Conservation (phyloP, 2,113 vertebrate genomes). For the Gadus macrocephalus region DNA sequence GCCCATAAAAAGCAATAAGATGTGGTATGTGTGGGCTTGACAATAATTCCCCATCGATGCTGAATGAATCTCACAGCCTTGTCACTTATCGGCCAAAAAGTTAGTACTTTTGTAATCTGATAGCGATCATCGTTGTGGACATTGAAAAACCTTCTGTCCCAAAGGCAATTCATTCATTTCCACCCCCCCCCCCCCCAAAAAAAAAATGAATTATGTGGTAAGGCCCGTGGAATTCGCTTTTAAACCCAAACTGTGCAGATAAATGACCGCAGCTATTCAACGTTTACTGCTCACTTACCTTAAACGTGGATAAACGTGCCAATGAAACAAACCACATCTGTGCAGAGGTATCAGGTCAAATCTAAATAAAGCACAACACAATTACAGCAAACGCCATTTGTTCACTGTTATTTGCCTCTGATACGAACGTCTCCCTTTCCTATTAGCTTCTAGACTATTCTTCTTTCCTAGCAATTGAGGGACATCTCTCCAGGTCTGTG, state of each 20-base stretch:
- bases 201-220: constrained; percentile 2
- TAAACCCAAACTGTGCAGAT: constrained; percentile 11
- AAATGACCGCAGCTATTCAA: constrained; percentile 52
- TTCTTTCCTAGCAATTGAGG: too few species aligned
- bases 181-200: constrained; percentile 12
- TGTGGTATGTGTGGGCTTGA: constrained; percentile 59
- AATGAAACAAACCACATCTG: constrained; percentile 16
- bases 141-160: constrained; percentile 51
- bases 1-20: constrained; percentile 64
- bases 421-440: too few species aligned
- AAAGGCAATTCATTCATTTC: constrained; percentile 39
- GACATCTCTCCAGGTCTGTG: too few species aligned
- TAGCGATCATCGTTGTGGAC: constrained; percentile 37
- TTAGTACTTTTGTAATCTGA: constrained; percentile 17
- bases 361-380: not conserved
- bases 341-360: not conserved
- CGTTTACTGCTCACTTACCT: constrained; percentile 43
- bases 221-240: constrained; percentile 45
- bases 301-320: constrained; percentile 50
- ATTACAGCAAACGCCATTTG: not conserved
- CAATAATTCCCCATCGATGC: constrained; percentile 48
- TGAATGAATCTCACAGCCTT: constrained; percentile 55
- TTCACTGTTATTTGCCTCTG: too few species aligned
- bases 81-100: constrained; percentile 25
- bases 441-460: too few species aligned